Percentiles rank a stretch among this genome's conserved stretches.
Conservation (phyloP, 1,140 invertebrate species). For the Drosophila cardini region DNA sequence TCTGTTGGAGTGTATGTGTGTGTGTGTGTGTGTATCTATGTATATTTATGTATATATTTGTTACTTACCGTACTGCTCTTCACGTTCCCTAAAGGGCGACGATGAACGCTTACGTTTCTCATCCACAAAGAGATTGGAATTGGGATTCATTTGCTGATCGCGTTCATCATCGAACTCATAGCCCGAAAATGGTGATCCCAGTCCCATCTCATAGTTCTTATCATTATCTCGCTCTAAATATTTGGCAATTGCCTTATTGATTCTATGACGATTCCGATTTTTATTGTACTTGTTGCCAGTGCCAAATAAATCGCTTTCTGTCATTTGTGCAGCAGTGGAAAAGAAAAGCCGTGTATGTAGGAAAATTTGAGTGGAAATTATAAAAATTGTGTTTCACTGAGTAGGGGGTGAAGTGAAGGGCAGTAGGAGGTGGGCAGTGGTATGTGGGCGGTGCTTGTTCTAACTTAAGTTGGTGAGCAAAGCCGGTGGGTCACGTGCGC, state of each 20-base stretch:
- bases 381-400: background rate
- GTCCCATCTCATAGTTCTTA: constrained; percentile 65
- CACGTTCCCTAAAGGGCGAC: constrained; percentile 77
- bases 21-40: constrained; percentile 10
- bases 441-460: background rate
- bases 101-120: constrained; percentile 50
- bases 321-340: constrained; percentile 16
- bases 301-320: constrained; percentile 74
- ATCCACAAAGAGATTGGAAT: constrained; percentile 58
- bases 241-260: constrained; percentile 82
- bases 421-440: no score
- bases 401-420: background rate
- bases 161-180: constrained; percentile 69
- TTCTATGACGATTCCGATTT: constrained; percentile 76
- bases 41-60: constrained; percentile 8
- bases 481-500: constrained; percentile 37
- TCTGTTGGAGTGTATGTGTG: background rate
- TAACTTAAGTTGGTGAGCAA: background rate
- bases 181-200: constrained; percentile 56
- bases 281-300: constrained; percentile 64
- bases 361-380: background rate
- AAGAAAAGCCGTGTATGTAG: background rate
- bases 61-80: constrained; percentile 79
- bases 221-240: constrained; percentile 81
- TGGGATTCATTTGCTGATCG: constrained; percentile 55